Evolutionary conservation across 1,140 invertebrate genomes (phyloP), one percentile per base, ranked within the genome.

Genomic region (Micrasema minimum): DNA sequence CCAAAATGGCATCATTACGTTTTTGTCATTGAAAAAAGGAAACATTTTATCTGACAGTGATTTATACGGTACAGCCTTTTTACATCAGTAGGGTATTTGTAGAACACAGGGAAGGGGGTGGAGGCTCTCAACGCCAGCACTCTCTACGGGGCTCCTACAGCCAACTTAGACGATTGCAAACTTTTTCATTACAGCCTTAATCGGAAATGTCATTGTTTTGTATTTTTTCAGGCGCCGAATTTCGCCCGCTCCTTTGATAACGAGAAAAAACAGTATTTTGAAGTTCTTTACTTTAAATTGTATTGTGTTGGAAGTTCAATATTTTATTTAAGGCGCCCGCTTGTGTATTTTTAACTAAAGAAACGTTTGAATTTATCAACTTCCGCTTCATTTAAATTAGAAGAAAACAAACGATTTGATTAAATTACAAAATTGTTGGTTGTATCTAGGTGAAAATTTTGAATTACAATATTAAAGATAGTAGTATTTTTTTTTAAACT

Each of bases 171-270:
- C 59, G 59, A 64, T 64, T 64, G 9, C 41, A 14, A 64, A 64
- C 59, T 64, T 64, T 64, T 64, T 64, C 59, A 64, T 64, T 64
- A 64, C 16, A 64, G 41, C 59, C 59, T 64, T 64, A 64, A 64
- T 64, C 59, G 59, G 59, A 35, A 64, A 48, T 64, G 59, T 64
- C 59, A 64, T 64, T 64, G 59, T 64, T 64, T 64, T 46, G 22
- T 64, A 64, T 64, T 64, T 64, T 64, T 46, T 14, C 31, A 12
- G 26, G 16, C 55, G 55, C 55, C 37, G 35, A 51, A 20, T 51
- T 38, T 9, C 23, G 50, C 23, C 37, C 12, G 55, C 35, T 31
- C 18, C 55, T 35, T 31, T 7, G 22, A 41, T 59, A 22, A 22
- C 55, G 55, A 59, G 55, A 26, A 31, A 31, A 51, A 18, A 51